Base-by-base conservation (phyloP, 2,888 invertebrate species). In the Amorpha juglandis region DNA sequence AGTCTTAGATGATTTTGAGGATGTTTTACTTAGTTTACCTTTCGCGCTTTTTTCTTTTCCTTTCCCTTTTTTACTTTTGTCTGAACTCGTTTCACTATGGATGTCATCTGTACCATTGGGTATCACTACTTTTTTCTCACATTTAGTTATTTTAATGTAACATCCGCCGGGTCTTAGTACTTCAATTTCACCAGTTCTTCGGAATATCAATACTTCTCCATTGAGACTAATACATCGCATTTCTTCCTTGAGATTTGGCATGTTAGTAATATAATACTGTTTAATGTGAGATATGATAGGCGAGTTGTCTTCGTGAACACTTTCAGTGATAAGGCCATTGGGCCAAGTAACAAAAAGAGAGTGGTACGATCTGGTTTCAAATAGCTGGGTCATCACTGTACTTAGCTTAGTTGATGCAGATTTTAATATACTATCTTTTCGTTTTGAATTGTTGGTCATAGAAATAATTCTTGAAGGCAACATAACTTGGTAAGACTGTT, bases 141-240 rank as follows among this genome's bases (percentile, higher is more conserved):
- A 91, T 72, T 87, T 89, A 0, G 68, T 83, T 67, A 92, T 87
- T 71, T 80, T 84, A 51, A 90, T 83, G 70, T 73, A 83, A 14
- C 88, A 80, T 53, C 90, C 87, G 74, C 91, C 87, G 21, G 92
- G 85, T 67, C 76, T 80, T 1, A 90, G 70, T 16, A 92, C 80
- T 74, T 90, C 86, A 53, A 93, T 80, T 1, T 80, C 68, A 7
- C 87, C 87, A 7, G 81, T 82, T 12, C 50, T 69, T 77, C 81
- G 87, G 74, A 90, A 93, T 72, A 92, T 77, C 38, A 92, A 72
- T 11, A 92, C 90, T 78, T 93, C 93, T 0, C 92, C 93, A 47
- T 88, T 84, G 55, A 89, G 79, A 78, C 85, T 90, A 50, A 91
- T 82, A 72, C 90, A 91, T 53, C 92, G 84, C 86, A 86, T 87